A percentile compares a stretch with the other conserved stretches of the same genome.
phyloP scores from a whole-genome alignment of 2,888 invertebrate species.

The Parapristionchus giblindavisi region DNA sequence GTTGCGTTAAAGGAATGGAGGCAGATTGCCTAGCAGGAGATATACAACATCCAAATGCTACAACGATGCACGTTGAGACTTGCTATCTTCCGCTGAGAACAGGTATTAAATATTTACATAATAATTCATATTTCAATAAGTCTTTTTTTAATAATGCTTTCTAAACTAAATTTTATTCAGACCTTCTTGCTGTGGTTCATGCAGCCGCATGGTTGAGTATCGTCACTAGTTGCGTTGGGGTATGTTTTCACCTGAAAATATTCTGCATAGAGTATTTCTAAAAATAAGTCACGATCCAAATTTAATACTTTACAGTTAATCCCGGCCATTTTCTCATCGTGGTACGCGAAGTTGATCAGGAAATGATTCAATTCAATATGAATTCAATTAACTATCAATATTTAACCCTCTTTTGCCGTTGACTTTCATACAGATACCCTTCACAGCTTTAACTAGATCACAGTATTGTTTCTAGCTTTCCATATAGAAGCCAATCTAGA shows the following conservation, averaged over 20 bases:
- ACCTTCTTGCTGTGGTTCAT: conserved; percentile 63
- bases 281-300: background rate
- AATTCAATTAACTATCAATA: no score
- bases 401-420: no score
- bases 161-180: no score
- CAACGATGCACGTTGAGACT: conserved; percentile 58
- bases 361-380: conserved; percentile 61
- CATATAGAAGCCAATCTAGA: no score
- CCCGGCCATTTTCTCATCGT: conserved; percentile 60
- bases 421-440: no score
- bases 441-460: no score
- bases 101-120: conserved; percentile 10
- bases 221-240: conserved; percentile 58
- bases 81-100: conserved; percentile 62
- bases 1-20: conserved; percentile 46
- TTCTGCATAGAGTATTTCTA: background rate
- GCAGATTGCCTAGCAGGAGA: conserved; percentile 46
- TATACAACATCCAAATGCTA: conserved; percentile 40
- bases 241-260: conserved; percentile 40
- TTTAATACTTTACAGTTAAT: conserved; percentile 58
- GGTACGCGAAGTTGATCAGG: conserved; percentile 63
- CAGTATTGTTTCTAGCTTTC: no score
- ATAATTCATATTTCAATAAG: background rate
- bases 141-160: background rate
- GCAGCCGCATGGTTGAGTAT: conserved; percentile 66